Evolutionary conservation across 2,888 invertebrate species (phyloP).

Genomic region (Melipona beecheii): DNA sequence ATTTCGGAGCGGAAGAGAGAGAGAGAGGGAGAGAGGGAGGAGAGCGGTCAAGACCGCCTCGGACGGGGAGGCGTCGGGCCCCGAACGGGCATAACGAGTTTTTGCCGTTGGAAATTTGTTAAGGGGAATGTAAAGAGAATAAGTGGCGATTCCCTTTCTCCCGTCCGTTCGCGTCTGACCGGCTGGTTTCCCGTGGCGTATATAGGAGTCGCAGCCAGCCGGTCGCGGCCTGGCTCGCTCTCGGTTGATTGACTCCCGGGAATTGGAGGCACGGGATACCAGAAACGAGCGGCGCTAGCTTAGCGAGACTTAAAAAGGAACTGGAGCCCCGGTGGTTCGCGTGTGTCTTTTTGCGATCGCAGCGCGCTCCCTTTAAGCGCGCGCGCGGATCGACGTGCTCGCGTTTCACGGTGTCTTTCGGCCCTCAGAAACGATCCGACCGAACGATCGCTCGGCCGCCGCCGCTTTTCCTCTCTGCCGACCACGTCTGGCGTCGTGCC

Average conservation of each 20-base stretch:
- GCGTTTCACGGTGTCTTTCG: conserved; percentile 63
- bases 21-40: background rate
- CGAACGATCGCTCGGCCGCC: conserved; percentile 1
- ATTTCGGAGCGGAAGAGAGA: conserved; percentile 39
- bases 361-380: conserved; percentile 59
- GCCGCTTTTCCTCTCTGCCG: conserved; percentile 36
- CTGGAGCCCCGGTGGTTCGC: conserved; percentile 50
- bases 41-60: conserved; percentile 4
- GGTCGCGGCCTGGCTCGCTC: conserved; percentile 58
- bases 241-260: conserved; percentile 71
- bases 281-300: conserved; percentile 68
- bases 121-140: conserved; percentile 74
- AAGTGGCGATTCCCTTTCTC: conserved; percentile 62
- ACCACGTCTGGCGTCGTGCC: conserved; percentile 6
- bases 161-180: conserved; percentile 51
- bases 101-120: conserved; percentile 75
- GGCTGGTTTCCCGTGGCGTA: conserved; percentile 51
- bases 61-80: conserved; percentile 66
- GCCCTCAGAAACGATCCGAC: conserved; percentile 60
- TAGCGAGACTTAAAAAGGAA: conserved; percentile 68
- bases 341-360: conserved; percentile 60
- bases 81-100: conserved; percentile 70
- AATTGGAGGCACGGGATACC: conserved; percentile 68
- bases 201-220: conserved; percentile 57
- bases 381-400: conserved; percentile 63